Evolutionary conservation across 2,113 vertebrate species (phyloP), one percentile per base, ranked within the genome.

Genomic region (Tauraco erythrolophus): DNA sequence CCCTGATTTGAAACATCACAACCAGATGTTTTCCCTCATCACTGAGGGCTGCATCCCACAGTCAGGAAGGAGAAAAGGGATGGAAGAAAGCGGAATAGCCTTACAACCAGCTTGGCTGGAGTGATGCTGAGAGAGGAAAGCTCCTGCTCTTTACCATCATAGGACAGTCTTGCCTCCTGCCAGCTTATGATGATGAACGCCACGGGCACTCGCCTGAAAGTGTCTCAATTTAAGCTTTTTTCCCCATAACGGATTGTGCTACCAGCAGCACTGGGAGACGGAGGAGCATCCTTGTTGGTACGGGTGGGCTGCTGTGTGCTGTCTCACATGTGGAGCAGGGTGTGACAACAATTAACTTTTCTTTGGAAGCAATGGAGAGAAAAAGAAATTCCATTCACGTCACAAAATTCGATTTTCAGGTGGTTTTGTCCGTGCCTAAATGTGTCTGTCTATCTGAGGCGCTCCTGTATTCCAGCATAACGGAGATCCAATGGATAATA

Each of bases 281-380:
- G 41, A 84, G 66, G 6, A 68, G 60, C 39, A 72, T 18, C 72
- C 33, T 3, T 0, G 1, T 4, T 2, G 35, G 41, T 3, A 0
- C 1, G 7, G 43, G 74, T 58, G 84, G 57, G 10, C 50, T 57
- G 50, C 60, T 54, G 33, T 6, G 16, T 57, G 64, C 81, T 68
- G 46, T 27, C 69, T 71, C 66, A 5, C 0, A 0, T 4, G 25
- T 10, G 48, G 15, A 61, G 45, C 22, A 19, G 37, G 28, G 24
- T 37, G 64, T 74, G 65, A 76, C 27, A 83, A 18, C 39, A 39
- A 48, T 43, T 10, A 53, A 53, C 39, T 88, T 48, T 53, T 14
- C 48, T 69, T 41, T 37, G 41, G 54, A 74, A 92, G 62, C 0
- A 4, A 23, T 0, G 28, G 33, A 30, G 41, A 65, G 28, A 43